Percentiles rank a stretch among this genome's conserved stretches.
phyloP scores from a whole-genome alignment of 2,888 invertebrate species.

The Pachymerium ferrugineum region DNA sequence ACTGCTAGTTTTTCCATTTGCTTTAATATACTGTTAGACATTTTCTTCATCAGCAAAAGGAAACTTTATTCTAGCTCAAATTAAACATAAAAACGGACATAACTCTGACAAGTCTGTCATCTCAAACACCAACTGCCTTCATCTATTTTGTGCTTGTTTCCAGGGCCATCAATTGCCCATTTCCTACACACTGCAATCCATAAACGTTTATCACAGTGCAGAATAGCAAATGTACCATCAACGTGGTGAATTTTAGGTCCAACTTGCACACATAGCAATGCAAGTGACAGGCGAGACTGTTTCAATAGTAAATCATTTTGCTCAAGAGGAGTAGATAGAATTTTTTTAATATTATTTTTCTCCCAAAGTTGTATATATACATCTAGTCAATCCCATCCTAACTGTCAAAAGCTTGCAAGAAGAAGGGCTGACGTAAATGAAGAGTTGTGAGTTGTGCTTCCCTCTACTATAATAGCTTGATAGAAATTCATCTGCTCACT shows the following conservation, averaged over 20 bases:
- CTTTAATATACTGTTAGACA: background rate
- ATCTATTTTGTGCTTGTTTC: no score
- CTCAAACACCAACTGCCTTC: background rate
- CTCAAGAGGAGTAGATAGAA: background rate
- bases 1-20: background rate
- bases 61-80: background rate
- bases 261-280: background rate
- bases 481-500: constrained; percentile 8
- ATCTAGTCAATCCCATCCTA: background rate
- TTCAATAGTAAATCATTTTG: background rate
- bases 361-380: background rate
- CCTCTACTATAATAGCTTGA: background rate
- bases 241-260: background rate
- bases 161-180: background rate
- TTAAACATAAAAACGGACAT: no score
- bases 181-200: constrained; percentile 1
- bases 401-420: background rate
- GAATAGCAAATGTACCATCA: constrained; percentile 4
- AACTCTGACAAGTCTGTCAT: background rate
- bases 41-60: background rate
- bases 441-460: background rate
- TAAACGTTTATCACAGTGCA: background rate
- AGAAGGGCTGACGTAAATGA: background rate
- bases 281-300: constrained; percentile 2
- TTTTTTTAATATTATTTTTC: background rate